Percentiles rank a stretch among this genome's conserved stretches.
Evolutionary conservation across 2,113 vertebrate genomes (phyloP).

Genomic region (Leucoraja erinaceus): DNA sequence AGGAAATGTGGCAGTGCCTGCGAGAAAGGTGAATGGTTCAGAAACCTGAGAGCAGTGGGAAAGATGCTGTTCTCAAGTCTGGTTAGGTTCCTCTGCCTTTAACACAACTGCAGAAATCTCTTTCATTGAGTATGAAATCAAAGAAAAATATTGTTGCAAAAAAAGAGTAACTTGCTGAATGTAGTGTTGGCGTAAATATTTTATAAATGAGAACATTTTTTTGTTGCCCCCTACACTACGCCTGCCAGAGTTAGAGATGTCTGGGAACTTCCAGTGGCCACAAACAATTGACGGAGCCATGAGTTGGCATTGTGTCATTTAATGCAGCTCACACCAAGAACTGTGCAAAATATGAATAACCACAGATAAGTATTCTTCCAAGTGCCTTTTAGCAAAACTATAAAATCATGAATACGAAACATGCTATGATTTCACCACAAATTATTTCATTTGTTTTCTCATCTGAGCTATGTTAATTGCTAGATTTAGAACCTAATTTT

Average conservation of each 20-base stretch:
- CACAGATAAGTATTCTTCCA: not conserved
- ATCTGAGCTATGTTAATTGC: not conserved
- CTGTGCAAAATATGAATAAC: not conserved
- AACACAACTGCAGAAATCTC: not conserved
- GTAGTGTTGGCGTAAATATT: not conserved
- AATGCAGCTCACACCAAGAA: not conserved
- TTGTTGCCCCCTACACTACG: not conserved
- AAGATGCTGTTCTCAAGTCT: too few relatives aligned
- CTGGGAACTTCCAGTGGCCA: not conserved
- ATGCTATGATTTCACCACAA: not conserved
- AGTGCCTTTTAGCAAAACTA: not conserved
- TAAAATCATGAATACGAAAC: not conserved
- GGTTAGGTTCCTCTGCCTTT: too few relatives aligned
- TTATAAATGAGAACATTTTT: not conserved
- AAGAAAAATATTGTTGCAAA: not conserved
- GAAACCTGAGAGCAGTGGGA: too few relatives aligned
- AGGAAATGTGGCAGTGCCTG: too few relatives aligned
- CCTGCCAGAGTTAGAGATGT: not conserved
- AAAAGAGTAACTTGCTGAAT: not conserved
- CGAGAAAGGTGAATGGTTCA: too few relatives aligned
- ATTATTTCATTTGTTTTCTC: not conserved
- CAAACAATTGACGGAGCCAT: not conserved
- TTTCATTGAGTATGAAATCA: not conserved
- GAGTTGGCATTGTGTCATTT: not conserved
- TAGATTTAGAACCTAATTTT: not conserved